Evolutionary conservation across 2,797 vertebrate genomes (phyloP).

Genomic region (Centropyge bicolor): DNA sequence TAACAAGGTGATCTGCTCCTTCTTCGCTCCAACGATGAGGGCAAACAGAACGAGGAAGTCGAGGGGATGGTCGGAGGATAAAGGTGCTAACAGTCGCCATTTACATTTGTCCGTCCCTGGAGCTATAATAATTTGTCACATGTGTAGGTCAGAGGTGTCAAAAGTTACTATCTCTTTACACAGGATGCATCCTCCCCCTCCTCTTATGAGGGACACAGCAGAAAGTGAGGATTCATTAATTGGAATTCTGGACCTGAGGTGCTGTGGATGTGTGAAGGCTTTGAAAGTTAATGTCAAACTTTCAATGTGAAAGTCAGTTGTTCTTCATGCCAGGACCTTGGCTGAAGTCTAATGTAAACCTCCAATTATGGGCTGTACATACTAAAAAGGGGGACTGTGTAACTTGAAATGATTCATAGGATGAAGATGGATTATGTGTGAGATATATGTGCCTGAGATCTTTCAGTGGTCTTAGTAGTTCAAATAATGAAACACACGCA

Average conservation of each 20-base stretch:
- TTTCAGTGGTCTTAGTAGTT: background rate
- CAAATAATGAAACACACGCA: background rate
- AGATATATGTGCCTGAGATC: no score
- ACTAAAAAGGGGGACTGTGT: slow-evolving; percentile 25
- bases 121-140: slow-evolving; percentile 65
- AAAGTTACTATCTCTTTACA: slow-evolving; percentile 52
- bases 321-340: slow-evolving; percentile 21
- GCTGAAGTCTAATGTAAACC: slow-evolving; percentile 35
- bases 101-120: slow-evolving; percentile 53
- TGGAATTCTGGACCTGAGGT: slow-evolving; percentile 64
- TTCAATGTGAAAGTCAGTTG: slow-evolving; percentile 58
- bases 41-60: slow-evolving; percentile 18
- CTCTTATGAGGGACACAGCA: slow-evolving; percentile 29
- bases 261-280: slow-evolving; percentile 20
- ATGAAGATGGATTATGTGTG: no score
- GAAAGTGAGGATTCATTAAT: slow-evolving; percentile 49
- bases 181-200: slow-evolving; percentile 32
- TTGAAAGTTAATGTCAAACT: slow-evolving; percentile 64
- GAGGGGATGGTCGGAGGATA: background rate
- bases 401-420: slow-evolving; percentile 19
- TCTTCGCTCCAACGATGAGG: slow-evolving; percentile 25
- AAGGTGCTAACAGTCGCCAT: slow-evolving; percentile 37
- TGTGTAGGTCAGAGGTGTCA: slow-evolving; percentile 70
- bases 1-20: slow-evolving; percentile 46
- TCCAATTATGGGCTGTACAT: slow-evolving; percentile 24